Percentiles rank a stretch among this genome's conserved stretches.
phyloP scores from a whole-genome alignment of 2,797 vertebrate species.

The Gymnoscopelus microlampas region DNA sequence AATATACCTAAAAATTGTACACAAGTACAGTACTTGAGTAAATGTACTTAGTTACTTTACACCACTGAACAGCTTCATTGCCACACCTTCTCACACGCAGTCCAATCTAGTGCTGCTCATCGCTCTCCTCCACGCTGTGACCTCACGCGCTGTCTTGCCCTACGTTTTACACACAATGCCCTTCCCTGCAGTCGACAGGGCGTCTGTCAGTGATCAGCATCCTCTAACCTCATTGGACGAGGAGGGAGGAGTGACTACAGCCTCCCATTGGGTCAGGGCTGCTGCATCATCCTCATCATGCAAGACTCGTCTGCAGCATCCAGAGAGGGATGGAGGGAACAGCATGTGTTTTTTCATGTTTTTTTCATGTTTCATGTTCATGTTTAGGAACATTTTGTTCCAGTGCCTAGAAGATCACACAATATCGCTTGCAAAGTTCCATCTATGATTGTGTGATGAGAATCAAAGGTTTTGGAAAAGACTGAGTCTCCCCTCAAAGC shows the following conservation, averaged over 20 bases:
- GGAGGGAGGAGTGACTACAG: constrained; percentile 31
- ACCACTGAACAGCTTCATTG: constrained; percentile 24
- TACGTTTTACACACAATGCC: constrained; percentile 3
- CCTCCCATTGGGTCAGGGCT: constrained; percentile 51
- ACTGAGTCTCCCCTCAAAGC: too few relatives aligned
- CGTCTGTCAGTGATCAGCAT: constrained; percentile 31
- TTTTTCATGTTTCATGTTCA: background rate
- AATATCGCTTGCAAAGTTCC: too few relatives aligned
- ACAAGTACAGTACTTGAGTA: too few relatives aligned
- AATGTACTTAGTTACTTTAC: too few relatives aligned
- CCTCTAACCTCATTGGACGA: constrained; percentile 58
- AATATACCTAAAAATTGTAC: too few relatives aligned
- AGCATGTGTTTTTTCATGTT: background rate
- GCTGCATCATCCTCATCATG: constrained; percentile 24
- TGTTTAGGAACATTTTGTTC: background rate
- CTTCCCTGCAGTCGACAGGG: constrained; percentile 9
- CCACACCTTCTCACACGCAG: constrained; percentile 29
- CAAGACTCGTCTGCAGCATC: constrained; percentile 37
- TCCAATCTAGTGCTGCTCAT: constrained; percentile 7
- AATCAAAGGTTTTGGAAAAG: too few relatives aligned
- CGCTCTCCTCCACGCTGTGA: background rate
- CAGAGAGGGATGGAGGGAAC: constrained; percentile 19
- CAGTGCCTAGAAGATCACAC: background rate
- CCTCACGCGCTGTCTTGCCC: background rate
- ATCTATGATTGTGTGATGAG: too few relatives aligned